Conservation (phyloP, 2,113 vertebrate genomes). For the crab-eating macaque (Macaca fascicularis) region T2T-MFA8v1.1 NC_088377.1:22911001-22911500, state of each 20-base stretch:
- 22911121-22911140: not conserved
- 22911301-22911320: not conserved
- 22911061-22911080: not conserved
- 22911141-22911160: not conserved
- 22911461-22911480: not conserved
- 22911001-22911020: not conserved
- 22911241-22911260: not conserved
- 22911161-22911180: not conserved
- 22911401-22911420: fast-evolving
- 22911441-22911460: not conserved
- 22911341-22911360: no score
- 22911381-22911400: no score
- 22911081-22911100: not conserved
- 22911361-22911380: not conserved
- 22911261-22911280: not conserved
- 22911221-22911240: not conserved
- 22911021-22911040: not conserved
- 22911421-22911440: not conserved
- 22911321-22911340: not conserved
- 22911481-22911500: not conserved
- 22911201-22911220: not conserved
- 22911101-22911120: not conserved
- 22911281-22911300: not conserved
- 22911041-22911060: not conserved
- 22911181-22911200: not conserved